phyloP scores from a whole-genome alignment of 2,888 invertebrate species.

The Tachina fera region DNA sequence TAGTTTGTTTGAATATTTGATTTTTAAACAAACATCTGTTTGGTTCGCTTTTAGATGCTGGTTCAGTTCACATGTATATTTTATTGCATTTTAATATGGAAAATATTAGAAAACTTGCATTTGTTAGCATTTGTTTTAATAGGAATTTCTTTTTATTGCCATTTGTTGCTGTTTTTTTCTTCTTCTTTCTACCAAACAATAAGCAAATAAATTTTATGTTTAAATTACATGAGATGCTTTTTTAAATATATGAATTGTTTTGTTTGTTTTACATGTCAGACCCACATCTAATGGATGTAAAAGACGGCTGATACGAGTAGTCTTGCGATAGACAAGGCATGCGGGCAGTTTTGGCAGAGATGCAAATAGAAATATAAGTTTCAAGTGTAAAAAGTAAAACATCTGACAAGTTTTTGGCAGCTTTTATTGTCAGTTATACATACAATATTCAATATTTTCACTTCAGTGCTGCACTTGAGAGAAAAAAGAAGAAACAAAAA shows the following conservation, averaged over 20 bases:
- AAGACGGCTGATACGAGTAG: constrained; percentile 11
- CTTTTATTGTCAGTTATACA: not conserved
- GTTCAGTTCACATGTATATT: constrained; percentile 18
- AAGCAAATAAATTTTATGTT: constrained; percentile 39
- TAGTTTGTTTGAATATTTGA: not conserved
- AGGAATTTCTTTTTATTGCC: not conserved
- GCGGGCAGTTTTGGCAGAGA: constrained; percentile 12
- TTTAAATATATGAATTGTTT: not conserved
- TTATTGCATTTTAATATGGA: constrained; percentile 33
- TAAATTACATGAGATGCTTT: constrained; percentile 32
- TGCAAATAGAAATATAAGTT: not conserved
- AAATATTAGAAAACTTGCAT: constrained; percentile 33
- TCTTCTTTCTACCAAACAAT: not conserved
- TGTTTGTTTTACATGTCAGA: not conserved
- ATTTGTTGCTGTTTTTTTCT: not conserved
- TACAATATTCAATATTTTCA: not conserved
- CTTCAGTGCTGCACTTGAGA: too few relatives aligned
- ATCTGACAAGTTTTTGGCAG: constrained; percentile 35
- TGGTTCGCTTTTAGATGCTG: constrained; percentile 9
- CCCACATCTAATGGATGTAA: not conserved
- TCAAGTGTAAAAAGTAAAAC: constrained; percentile 4
- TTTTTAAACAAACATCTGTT: constrained; percentile 40
- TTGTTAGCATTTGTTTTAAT: constrained; percentile 42
- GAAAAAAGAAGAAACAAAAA: too few relatives aligned
- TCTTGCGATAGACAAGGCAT: not conserved